phyloP scores from a whole-genome alignment of 2,888 invertebrate species.

The Nysson spinosus region DNA sequence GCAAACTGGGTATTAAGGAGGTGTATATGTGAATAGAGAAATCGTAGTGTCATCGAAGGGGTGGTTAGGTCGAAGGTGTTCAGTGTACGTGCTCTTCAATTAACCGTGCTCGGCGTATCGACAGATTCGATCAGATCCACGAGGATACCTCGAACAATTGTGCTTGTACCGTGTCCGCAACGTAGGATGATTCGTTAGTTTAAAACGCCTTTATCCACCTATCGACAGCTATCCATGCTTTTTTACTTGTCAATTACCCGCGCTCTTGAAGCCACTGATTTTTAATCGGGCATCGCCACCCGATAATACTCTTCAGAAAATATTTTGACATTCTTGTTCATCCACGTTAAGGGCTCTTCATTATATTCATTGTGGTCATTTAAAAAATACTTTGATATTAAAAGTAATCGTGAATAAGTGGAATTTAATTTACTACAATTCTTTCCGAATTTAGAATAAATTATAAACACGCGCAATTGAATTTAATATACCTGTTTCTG shows the following conservation, averaged over 20 bases:
- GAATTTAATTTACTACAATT: no score
- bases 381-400: no score
- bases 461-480: no score
- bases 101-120: slow-evolving; percentile 66
- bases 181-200: slow-evolving; percentile 63
- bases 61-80: slow-evolving; percentile 66
- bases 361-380: no score
- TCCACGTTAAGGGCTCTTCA: no score
- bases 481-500: no score
- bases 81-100: slow-evolving; percentile 66
- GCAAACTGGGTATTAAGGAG: not conserved
- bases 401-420: no score
- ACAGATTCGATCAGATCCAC: slow-evolving; percentile 54
- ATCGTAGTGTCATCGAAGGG: slow-evolving; percentile 64
- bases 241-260: not conserved
- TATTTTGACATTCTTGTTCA: no score
- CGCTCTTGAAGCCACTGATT: no score
- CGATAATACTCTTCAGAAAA: no score
- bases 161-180: slow-evolving; percentile 54
- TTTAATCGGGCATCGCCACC: no score
- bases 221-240: slow-evolving; percentile 9
- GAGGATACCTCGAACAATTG: slow-evolving; percentile 53
- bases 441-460: no score
- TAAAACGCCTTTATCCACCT: not conserved
- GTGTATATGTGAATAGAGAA: slow-evolving; percentile 24